A percentile compares a stretch with the other conserved stretches of the same genome.
These are phyloP conservation scores for Emberiza fucata DNA, from an alignment of 2,113 vertebrate species.

Conservation along the genomic window DNA sequence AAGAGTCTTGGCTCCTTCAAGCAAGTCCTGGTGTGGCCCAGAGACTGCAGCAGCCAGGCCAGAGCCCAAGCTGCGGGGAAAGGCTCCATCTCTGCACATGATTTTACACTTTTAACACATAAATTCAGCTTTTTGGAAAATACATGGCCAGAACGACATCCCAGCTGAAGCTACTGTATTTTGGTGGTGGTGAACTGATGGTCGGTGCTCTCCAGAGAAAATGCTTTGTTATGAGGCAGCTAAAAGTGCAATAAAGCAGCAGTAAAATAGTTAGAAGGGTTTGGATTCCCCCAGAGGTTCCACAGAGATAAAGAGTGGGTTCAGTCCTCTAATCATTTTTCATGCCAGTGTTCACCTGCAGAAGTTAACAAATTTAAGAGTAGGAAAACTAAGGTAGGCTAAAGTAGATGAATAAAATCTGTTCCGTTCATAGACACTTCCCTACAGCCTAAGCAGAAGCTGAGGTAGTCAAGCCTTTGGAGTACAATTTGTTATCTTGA, in stretches of 20 bases:
- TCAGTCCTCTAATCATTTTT: background rate
- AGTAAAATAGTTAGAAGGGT: background rate
- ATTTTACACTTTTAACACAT: background rate
- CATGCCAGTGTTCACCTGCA: background rate
- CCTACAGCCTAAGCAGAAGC: fast-evolving
- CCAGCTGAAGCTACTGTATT: background rate
- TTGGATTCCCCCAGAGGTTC: background rate
- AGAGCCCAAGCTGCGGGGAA: fast-evolving
- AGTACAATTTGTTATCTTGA: background rate
- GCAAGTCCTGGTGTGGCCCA: fast-evolving
- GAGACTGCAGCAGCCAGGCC: fast-evolving
- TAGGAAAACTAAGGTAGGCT: background rate
- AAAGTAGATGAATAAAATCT: background rate
- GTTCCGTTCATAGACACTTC: background rate
- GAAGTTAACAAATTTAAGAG: background rate
- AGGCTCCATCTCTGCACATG: background rate
- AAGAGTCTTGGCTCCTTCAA: background rate
- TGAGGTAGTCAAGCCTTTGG: background rate
- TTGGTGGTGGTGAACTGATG: background rate
- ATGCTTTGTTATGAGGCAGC: background rate
- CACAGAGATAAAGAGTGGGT: background rate
- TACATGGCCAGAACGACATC: background rate
- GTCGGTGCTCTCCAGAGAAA: background rate
- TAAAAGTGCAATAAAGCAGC: background rate
- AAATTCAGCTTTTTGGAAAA: background rate